phyloP scores from a whole-genome alignment of 2,888 invertebrate genomes.

The Geophilus truncorum region DNA sequence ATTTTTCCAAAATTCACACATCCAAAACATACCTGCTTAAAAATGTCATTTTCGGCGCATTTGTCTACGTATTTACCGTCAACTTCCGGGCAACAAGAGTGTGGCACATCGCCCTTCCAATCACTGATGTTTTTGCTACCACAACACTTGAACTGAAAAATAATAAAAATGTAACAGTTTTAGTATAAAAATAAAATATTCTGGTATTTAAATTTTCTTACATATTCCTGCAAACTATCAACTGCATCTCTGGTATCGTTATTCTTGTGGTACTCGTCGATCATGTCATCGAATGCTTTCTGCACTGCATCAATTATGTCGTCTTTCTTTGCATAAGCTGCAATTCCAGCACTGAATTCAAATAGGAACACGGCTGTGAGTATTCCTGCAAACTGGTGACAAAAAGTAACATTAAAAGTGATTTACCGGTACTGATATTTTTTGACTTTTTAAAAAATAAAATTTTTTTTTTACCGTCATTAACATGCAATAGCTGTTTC shows the following conservation, averaged over 20 bases:
- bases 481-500: constrained; percentile 94
- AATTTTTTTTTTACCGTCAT: constrained; percentile 65
- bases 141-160: constrained; percentile 63
- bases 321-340: constrained; percentile 69
- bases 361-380: constrained; percentile 72
- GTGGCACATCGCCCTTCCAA: constrained; percentile 50
- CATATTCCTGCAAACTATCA: constrained; percentile 80
- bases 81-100: background rate
- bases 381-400: constrained; percentile 50
- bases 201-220: constrained; percentile 54
- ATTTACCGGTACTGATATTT: no score
- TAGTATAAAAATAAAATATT: background rate
- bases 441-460: no score
- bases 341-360: constrained; percentile 73
- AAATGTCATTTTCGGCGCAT: background rate
- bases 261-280: constrained; percentile 56
- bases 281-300: constrained; percentile 59
- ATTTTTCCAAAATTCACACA: background rate
- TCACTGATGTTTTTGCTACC: constrained; percentile 57
- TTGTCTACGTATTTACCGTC: background rate
- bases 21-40: background rate
- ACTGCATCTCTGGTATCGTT: constrained; percentile 65
- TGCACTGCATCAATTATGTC: constrained; percentile 61
- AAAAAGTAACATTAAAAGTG: no score
- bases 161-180: constrained; percentile 34